phyloP scores from a whole-genome alignment of 2,113 vertebrate genomes.

The Hypomesus transpacificus region DNA sequence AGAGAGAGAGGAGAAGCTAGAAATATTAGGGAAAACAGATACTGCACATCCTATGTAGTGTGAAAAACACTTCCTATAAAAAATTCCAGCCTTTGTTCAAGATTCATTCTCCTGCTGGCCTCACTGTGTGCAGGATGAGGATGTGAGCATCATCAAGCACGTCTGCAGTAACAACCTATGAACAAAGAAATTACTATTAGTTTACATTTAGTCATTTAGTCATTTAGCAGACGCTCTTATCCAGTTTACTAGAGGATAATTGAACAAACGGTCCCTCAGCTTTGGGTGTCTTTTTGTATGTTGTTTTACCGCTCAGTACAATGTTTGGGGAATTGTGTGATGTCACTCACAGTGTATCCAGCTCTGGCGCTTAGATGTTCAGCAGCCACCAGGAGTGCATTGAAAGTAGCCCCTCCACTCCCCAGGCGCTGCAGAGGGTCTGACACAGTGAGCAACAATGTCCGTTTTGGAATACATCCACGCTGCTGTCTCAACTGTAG shows the following conservation, averaged over 20 bases:
- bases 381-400: constrained; percentile 87
- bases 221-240: too few species aligned
- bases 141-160: constrained; percentile 79
- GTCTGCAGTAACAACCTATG: constrained; percentile 88
- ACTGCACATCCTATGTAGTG: not conserved
- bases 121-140: constrained; percentile 89
- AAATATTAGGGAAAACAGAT: not conserved
- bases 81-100: not conserved
- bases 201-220: too few species aligned
- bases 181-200: not conserved
- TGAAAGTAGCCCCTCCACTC: constrained; percentile 92
- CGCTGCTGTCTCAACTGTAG: constrained; percentile 80
- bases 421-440: constrained; percentile 81
- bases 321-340: too few species aligned
- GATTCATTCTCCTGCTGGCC: constrained; percentile 35
- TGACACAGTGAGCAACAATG: constrained; percentile 79
- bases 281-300: not conserved
- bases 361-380: constrained; percentile 87
- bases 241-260: not conserved
- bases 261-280: not conserved
- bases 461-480: constrained; percentile 64
- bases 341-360: constrained; percentile 78
- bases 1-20: not conserved
- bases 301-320: too few species aligned
- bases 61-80: not conserved